These are phyloP conservation scores for Achatina immaculata DNA, from an alignment of 1,140 invertebrate species.

Conservation along the genomic window DNA sequence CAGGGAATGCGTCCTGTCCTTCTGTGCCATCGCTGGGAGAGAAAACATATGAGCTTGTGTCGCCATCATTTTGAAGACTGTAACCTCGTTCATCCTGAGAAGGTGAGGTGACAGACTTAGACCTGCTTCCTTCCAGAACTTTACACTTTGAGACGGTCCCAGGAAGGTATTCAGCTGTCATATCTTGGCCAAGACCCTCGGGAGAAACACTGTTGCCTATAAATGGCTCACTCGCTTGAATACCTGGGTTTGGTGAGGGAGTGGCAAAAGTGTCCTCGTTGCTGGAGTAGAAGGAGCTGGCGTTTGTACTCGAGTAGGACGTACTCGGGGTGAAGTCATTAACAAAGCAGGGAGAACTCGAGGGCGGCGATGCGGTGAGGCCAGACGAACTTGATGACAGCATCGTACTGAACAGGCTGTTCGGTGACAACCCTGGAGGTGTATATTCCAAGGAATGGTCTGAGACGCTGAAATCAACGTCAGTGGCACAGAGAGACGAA, in stretches of 20 bases:
- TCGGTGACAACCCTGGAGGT: background rate
- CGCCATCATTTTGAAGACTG: background rate
- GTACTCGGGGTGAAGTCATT: background rate
- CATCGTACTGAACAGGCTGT: background rate
- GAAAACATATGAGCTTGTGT: background rate
- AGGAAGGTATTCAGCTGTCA: background rate
- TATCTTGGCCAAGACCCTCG: background rate
- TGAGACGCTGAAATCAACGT: background rate
- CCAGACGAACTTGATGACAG: background rate
- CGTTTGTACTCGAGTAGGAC: background rate
- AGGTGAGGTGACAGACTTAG: background rate
- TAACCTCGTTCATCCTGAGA: background rate
- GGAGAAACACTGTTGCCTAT: background rate
- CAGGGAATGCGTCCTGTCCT: background rate
- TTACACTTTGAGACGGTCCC: background rate
- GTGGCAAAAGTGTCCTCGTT: background rate
- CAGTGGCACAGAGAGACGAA: background rate
- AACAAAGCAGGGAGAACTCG: background rate
- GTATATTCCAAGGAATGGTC: background rate
- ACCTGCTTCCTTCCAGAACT: background rate
- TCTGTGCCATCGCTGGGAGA: background rate
- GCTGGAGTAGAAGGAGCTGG: background rate
- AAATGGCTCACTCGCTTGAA: background rate
- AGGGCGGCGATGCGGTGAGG: background rate
- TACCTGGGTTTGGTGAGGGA: background rate